Evolutionary conservation across 2,797 vertebrate species (phyloP), one percentile per base, ranked within the genome.

Genomic region (Jordanella pulchra): DNA sequence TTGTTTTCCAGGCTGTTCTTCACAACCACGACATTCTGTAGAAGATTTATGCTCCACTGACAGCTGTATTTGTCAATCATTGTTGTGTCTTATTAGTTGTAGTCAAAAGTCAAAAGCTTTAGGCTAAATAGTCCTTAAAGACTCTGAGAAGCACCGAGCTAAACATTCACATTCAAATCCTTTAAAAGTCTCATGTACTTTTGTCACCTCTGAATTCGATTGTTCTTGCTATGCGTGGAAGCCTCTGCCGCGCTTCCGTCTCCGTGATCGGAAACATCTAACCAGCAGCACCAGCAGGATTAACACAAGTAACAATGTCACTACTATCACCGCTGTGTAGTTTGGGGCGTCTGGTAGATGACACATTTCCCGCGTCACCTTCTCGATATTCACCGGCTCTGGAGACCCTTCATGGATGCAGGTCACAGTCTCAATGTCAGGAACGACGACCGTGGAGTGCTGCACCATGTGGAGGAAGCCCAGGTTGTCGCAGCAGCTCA

Each of bases 401-500:
- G 95, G 92, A 67, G 92, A 89, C 51, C 92, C 88, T 10, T 86
- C 72, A 32, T 93, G 89, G 32, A 93, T 83, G 68, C 98, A 99
- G 0, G 53, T 96, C 50, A 95, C 94, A 0, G 87, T 89, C 65
- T 94, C 93, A 1, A 95, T 91, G 0, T 95, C 95, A 0, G 95
- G 93, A 47, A 99, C 93, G 0, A 91, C 89, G 81, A 98, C 93
- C 0, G 90, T 89, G 0, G 95, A 95, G 76, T 91, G 92, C 80
- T 95, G 95, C 47, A 97, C 91, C 91, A 97, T 93, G 0, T 93
- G 90, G 0, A 96, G 92, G 30, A 98, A 93, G 90, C 92, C 95
- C 15, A 92, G 80, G 32, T 97, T 98, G 71, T 92, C 93, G 0
- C 98, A 99, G 93, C 98, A 99, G 81, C 78, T 95, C 18, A 99